Base-by-base conservation (phyloP, 2,113 vertebrate genomes). In the Nothocercus nigrocapillus region DNA sequence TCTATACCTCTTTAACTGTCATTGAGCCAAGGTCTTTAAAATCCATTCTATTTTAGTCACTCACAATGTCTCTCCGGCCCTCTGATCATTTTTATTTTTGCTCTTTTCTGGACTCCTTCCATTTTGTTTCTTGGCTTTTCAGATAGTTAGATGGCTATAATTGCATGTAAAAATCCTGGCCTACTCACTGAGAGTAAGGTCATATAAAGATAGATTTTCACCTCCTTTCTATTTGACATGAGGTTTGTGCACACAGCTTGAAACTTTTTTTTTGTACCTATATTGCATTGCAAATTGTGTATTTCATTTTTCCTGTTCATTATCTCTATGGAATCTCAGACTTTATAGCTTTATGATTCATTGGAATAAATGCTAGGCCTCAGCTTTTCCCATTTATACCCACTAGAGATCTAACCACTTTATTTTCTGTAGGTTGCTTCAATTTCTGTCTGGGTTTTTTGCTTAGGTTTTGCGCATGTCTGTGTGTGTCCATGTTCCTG, bases 11-110 rank as follows among this genome's bases (percentile, higher is more conserved):
- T 96, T 95, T 95, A 95, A 92, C 15, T 96, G 90, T 93, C 88
- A 20, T 20, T 32, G 40, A 66, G 83, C 90, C 95, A 96, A 59
- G 13, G 53, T 73, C 74, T 84, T 93, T 75, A 93, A 90, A 93
- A 93, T 82, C 77, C 66, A 49, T 90, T 94, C 90, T 97, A 94
- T 96, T 97, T 96, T 93, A 89, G 90, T 94, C 61, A 36, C 61
- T 94, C 45, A 36, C n/a, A 68, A n/a, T 4, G 0, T 75, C 61
- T 86, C 77, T 93, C 47, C 83, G 75, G 21, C 75, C 80, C 59
- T 85, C 59, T 96, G 79, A 85, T 91, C 0, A 56, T 90, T 91
- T 95, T 78, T 86, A 59, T 90, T 91, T 95, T 79, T 86, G 28
- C 69, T 79, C 7, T 82, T 91, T 94, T 89, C 75, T 96, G 92